Base-by-base conservation (phyloP, 2,113 vertebrate species). In the Nyctibius bracteatus region DNA sequence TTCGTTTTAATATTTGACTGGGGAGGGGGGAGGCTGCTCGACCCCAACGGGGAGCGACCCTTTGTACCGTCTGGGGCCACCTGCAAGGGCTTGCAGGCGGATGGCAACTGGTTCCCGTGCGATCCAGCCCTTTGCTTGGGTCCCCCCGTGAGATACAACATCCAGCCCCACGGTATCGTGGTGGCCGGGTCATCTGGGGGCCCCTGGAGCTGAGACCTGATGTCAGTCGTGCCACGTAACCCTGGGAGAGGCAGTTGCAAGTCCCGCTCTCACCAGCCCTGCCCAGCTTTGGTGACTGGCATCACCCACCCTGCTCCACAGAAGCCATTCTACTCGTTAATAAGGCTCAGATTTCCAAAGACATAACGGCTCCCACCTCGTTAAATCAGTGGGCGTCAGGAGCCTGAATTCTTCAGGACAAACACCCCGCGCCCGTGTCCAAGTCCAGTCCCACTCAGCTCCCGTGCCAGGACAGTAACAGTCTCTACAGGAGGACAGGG, bases 151-250 rank as follows among this genome's bases (percentile, higher is more conserved):
- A 30, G n/a, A n/a, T 1, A 1, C 5, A 2, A 52, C 39, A 18
- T 2, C 30, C 55, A 43, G 49, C 47, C 58, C 28, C 58, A 9
- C 1, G 1, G 18, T 46, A n/a, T 24, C 7, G 1, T 1, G 4
- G 8, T 8, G 16, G 5, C 51, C 6, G 3, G 58, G 43, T 35
- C 68, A 52, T 33, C 31, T 2, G 12, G 13, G n/a, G 46, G 14
- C 4, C 47, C 62, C 65, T 2, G 23, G 33, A n/a, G 81, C 59
- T 1, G 31, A 46, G 51, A 35, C 43, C 65, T 2, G 49, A 7
- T 2, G 51, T 3, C 9, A 2, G 3, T 35, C 0, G 2, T 25
- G 49, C 9, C 49, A 21, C 3, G 1, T 4, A 63, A 52, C 11
- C 43, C 51, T 2, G 8, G 22, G 5, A 6, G 44, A 30, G 51